Evolutionary conservation across 2,797 vertebrate genomes (phyloP), one percentile per base, ranked within the genome.

Genomic region (Zalophus californianus): DNA sequence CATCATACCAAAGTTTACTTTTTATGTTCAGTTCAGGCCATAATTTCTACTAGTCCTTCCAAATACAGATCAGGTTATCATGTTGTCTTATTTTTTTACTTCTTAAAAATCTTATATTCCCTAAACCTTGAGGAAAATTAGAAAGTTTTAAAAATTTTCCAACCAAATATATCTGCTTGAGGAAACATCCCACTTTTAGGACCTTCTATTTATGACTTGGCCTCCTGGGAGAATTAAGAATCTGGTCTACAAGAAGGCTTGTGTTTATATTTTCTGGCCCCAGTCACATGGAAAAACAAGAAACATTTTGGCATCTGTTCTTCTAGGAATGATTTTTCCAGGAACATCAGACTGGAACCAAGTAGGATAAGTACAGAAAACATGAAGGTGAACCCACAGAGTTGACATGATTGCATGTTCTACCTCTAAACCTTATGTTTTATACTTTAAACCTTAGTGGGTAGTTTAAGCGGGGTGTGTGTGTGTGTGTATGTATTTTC

Each of bases 291-390:
- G 87, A 82, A 82, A 88, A 72, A 83, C 77, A 60, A 78, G 44
- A 54, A 95, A 91, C 56, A 73, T 60, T 86, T 73, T 62, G 41
- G 16, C 64, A 32, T 93, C 38, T 82, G 32, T 80, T 89, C 54
- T 96, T 97, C 52, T 89, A 94, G 95, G 89, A 93, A 94, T 16
- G 14, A 21, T 54, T 94, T 96, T 96, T 96, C 92, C 78, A 89
- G 94, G 95, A 93, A 92, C 15, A 4, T 41, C 62, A 90, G 91
- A 16, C 38, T 85, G 70, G 58, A 96, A 83, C 75, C 73, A 91
- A 91, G 90, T 93, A 83, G 54, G 50, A 70, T 68, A 54, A 25
- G 70, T 86, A 66, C 1, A 77, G 79, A 78, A 68, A 44, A 50
- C 15, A 25, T 25, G 70, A 72, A 20, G 44, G 56, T 41, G 35